Base-by-base conservation (phyloP, 2,888 invertebrate genomes). In the Tillus elongatus region DNA sequence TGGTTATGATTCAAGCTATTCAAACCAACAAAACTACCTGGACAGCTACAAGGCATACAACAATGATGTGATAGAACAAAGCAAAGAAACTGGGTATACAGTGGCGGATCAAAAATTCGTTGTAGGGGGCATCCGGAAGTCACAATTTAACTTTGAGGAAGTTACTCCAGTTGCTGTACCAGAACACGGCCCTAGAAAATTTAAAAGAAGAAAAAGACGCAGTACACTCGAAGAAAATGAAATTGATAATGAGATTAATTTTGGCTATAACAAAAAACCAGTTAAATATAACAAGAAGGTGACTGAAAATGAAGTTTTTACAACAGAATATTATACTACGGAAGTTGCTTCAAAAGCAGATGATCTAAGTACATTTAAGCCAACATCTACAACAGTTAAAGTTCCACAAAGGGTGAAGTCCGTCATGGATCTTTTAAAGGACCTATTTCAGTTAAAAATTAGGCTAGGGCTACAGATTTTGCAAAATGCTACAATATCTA, bases 371-470 rank as follows among this genome's bases (percentile, higher is more conserved):
- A n/a, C n/a, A n/a, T n/a, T n/a, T n/a, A n/a, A n/a, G n/a, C n/a
- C n/a, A n/a, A n/a, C n/a, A n/a, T n/a, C n/a, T n/a, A n/a, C n/a
- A n/a, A n/a, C n/a, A n/a, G n/a, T n/a, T n/a, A n/a, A n/a, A n/a
- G n/a, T n/a, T n/a, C n/a, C n/a, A n/a, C n/a, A n/a, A n/a, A n/a
- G n/a, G n/a, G 40, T 47, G 60, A 37, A 46, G 10, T 68, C 74
- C 2, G 62, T 82, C 37, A 67, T 79, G 35, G 70, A 71, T 9
- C 70, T 82, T 38, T 56, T 83, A 11, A 75, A 71, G 53, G 73
- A 75, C 46, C 61, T 83, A 26, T 70, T 82, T 2, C 78, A 81
- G 53, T 71, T 81, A 36, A 83, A 83, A 60, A 66, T 82, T 15
- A 70, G 74, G 50, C 60, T 82, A 30, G 82, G 82, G 0, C 57